A percentile compares a stretch with the other conserved stretches of the same genome.
phyloP scores from a whole-genome alignment of 2,797 vertebrate genomes.

The Catamblyrhynchus diadema region DNA sequence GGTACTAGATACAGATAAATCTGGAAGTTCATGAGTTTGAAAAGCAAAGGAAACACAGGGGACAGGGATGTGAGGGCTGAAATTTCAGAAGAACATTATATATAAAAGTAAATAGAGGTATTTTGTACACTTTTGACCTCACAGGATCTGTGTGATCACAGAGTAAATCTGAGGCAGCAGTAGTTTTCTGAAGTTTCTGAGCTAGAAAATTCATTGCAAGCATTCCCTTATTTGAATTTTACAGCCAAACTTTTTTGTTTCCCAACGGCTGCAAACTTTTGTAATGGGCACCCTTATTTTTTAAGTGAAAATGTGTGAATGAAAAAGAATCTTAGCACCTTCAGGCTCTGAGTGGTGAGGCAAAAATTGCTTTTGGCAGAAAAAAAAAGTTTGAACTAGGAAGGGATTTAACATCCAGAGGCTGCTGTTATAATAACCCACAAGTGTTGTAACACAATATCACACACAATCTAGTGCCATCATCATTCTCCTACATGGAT shows the following conservation, averaged over 20 bases:
- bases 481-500: background rate
- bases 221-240: background rate
- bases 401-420: background rate
- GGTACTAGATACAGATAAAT: background rate
- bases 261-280: background rate
- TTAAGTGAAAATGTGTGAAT: background rate
- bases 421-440: background rate
- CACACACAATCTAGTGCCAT: background rate
- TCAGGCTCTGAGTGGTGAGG: background rate
- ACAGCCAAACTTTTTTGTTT: background rate
- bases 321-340: background rate
- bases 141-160: background rate
- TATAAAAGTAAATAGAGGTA: background rate
- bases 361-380: background rate
- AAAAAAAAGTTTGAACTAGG: background rate
- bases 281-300: background rate
- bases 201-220: background rate
- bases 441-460: background rate
- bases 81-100: background rate
- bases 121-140: background rate
- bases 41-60: background rate
- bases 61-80: background rate
- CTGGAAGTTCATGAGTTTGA: background rate
- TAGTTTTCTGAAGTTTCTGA: background rate
- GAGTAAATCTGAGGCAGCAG: background rate